Conservation (phyloP, 2,888 invertebrate species). For the Cephus pulcher region DNA sequence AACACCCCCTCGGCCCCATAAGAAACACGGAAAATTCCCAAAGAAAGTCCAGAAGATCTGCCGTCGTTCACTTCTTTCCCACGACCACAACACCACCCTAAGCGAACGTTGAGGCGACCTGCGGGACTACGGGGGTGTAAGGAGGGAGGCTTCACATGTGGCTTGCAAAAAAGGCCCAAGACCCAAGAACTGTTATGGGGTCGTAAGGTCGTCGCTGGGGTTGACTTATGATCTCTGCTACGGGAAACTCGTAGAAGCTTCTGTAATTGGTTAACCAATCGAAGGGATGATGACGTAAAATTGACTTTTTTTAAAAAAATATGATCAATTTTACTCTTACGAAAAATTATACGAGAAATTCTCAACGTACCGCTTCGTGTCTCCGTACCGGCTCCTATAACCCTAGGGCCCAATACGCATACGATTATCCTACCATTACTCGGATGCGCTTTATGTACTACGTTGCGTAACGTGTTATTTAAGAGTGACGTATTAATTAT, state of each 20-base stretch:
- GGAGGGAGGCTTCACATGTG: conserved; percentile 45
- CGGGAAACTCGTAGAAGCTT: not conserved
- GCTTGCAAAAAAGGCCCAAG: conserved; percentile 42
- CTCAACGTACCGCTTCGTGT: not conserved
- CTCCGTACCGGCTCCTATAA: not conserved
- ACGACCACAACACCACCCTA: conserved; percentile 48
- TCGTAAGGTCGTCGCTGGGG: not conserved
- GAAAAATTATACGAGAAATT: not conserved
- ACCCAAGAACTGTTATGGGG: not conserved
- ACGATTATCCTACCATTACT: not conserved
- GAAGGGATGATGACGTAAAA: not conserved
- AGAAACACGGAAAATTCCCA: not conserved
- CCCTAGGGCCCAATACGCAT: not conserved
- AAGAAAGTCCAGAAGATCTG: conserved; percentile 35
- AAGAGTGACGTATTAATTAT: conserved; percentile 40
- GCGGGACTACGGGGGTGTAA: conserved; percentile 48
- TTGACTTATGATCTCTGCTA: not conserved
- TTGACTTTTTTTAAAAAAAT: no score
- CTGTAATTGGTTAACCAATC: not conserved
- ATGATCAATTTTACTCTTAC: not conserved
- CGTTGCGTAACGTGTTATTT: conserved; percentile 42
- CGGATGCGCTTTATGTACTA: conserved; percentile 18
- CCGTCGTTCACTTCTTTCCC: conserved; percentile 47
- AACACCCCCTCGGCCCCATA: not conserved
- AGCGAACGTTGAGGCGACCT: conserved; percentile 47